Percentiles rank a stretch among this genome's conserved stretches.
phyloP scores from a whole-genome alignment of 2,888 invertebrate genomes.

The Drosophila fulvimacula region DNA sequence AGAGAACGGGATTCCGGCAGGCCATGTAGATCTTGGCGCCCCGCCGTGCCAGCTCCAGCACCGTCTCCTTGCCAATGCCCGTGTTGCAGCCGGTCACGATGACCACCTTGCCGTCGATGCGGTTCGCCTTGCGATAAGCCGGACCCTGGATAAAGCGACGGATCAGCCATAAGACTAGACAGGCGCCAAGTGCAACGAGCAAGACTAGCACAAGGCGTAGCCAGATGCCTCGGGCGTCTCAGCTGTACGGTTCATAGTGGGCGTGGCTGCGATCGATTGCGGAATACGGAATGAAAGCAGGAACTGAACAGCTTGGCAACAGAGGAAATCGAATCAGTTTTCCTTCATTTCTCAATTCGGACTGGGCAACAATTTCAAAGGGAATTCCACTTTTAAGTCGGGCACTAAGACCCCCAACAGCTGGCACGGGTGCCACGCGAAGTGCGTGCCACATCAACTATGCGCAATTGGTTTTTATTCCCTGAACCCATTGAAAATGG shows the following conservation, averaged over 20 bases:
- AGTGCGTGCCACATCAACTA: slow-evolving; percentile 3
- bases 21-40: slow-evolving; percentile 94
- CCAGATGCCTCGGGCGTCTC: slow-evolving; percentile 58
- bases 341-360: neutral
- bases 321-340: neutral
- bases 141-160: slow-evolving; percentile 82
- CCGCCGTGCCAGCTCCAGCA: slow-evolving; percentile 89
- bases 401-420: neutral
- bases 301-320: neutral
- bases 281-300: too few relatives aligned
- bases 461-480: neutral
- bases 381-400: neutral
- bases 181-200: slow-evolving; percentile 44
- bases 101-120: slow-evolving; percentile 88
- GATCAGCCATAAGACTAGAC: slow-evolving; percentile 68
- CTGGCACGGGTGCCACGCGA: neutral
- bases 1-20: slow-evolving; percentile 91
- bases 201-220: slow-evolving; percentile 69
- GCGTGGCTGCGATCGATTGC: too few relatives aligned
- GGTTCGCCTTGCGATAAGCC: slow-evolving; percentile 79
- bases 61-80: slow-evolving; percentile 92
- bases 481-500: too few relatives aligned
- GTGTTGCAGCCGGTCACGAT: slow-evolving; percentile 93
- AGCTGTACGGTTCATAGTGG: slow-evolving; percentile 7
- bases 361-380: neutral